Base-by-base conservation (phyloP, 2,797 vertebrate genomes). In the Ceryle rudis region DNA sequence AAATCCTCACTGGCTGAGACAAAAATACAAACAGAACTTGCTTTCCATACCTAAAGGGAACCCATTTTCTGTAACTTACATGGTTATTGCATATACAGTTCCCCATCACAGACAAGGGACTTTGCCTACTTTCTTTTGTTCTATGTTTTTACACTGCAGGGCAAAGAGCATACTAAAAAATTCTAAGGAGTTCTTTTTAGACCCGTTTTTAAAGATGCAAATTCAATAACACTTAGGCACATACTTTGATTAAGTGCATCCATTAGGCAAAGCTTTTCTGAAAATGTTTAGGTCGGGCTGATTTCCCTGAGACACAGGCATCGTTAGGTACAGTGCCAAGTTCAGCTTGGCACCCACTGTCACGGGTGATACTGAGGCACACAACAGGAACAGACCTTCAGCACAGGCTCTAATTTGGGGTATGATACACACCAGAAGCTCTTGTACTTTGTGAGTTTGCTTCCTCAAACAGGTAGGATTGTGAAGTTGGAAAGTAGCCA, bases 401-500 rank as follows among this genome's bases (percentile, higher is more conserved):
- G 46, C 51, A 12, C 19, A 16, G 35, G 31, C 73, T 61, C 49
- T 6, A 0, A 8, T 25, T 0, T 35, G 49, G 44, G 74, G 3
- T 26, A 22, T 3, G 33, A 9, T 3, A 3, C 11, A 37, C 21
- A 3, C 37, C 81, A 58, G 35, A 26, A 73, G n/a, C 44, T 26
- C 78, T 13, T 3, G 7, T 1, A 16, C 25, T 51, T 28, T 28
- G 15, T 51, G 26, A 16, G 26, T 51, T 51, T 5, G 14, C 35
- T 72, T 79, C 78, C 64, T 89, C 71, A 11, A 6, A 47, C 39
- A 89, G 81, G 67, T 41, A 47, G 60, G 33, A 26, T 7, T 49
- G 35, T 6, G 10, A 64, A 80, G 62, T 55, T 97, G 93, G 91
- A 95, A 95, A 89, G 71, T 23, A n/a, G 91, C 94, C 94, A 93